Conservation (phyloP, 2,888 invertebrate genomes). For the Andrena bicolor region DNA sequence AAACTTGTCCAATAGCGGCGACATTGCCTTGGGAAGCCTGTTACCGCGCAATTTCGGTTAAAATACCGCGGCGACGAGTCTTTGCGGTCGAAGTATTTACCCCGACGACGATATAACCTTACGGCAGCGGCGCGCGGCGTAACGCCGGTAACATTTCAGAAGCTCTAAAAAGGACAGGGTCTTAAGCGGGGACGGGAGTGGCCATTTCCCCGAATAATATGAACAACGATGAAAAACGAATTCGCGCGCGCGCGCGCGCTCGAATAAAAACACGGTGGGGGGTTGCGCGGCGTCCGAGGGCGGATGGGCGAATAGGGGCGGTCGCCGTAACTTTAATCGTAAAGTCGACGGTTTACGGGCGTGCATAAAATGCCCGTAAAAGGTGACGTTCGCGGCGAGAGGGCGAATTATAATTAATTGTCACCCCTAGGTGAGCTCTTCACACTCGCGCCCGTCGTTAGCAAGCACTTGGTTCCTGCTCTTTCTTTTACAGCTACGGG, state of each 20-base stretch:
- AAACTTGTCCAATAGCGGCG: conserved; percentile 67
- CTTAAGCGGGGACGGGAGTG: conserved; percentile 28
- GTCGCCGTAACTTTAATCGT: conserved; percentile 58
- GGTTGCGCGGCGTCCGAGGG: background rate
- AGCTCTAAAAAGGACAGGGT: conserved; percentile 39
- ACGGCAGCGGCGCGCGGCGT: conserved; percentile 38
- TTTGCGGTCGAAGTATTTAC: conserved; percentile 66
- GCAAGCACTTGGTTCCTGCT: background rate
- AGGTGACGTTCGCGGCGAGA: background rate
- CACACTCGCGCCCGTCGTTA: background rate
- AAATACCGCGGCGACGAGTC: conserved; percentile 45
- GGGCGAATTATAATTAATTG: conserved; percentile 57
- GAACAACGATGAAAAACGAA: conserved; percentile 32
- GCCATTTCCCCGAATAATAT: conserved; percentile 40
- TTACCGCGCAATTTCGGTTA: conserved; percentile 67
- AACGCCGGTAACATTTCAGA: conserved; percentile 46
- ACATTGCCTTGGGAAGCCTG: conserved; percentile 59
- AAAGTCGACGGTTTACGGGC: conserved; percentile 54
- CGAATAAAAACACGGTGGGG: conserved; percentile 48
- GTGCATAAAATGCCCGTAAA: conserved; percentile 51
- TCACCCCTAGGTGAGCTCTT: conserved; percentile 10
- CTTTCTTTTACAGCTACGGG: background rate
- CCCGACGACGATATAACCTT: conserved; percentile 64
- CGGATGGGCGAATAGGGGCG: background rate
- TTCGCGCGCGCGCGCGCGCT: conserved; percentile 20